Conservation (phyloP, 2,888 invertebrate species). For the Oscheius sp. region DNA sequence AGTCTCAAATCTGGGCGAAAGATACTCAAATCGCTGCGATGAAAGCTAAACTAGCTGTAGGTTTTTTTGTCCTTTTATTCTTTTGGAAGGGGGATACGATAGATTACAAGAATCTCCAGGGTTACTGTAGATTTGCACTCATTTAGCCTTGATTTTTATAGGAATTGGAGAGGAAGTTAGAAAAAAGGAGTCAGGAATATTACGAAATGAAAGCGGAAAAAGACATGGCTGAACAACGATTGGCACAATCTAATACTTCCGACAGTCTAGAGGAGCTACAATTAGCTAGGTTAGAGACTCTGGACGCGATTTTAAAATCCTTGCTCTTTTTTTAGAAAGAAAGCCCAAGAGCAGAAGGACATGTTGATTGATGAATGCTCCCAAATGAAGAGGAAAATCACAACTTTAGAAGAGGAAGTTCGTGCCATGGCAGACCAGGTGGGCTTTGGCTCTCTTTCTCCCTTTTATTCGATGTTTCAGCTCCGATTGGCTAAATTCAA, state of each 20-base stretch:
- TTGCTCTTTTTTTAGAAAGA: conserved; percentile 32
- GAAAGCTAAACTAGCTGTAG: conserved; percentile 36
- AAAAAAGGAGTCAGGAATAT: conserved; percentile 48
- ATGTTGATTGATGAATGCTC: conserved; percentile 44
- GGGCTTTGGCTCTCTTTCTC: not conserved
- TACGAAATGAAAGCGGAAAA: conserved; percentile 54
- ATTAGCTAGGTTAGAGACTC: conserved; percentile 36
- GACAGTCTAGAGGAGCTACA: conserved; percentile 48
- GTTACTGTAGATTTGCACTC: not conserved
- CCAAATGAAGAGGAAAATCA: conserved; percentile 38
- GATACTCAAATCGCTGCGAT: conserved; percentile 53
- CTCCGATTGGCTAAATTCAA: conserved; percentile 71
- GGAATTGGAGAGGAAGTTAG: conserved; percentile 49
- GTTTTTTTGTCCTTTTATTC: not conserved
- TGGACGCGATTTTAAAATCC: not conserved
- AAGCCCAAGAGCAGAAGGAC: conserved; percentile 45
- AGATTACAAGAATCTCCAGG: too few species aligned
- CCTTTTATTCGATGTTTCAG: conserved; percentile 56
- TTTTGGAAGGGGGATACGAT: too few species aligned
- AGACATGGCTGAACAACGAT: conserved; percentile 69
- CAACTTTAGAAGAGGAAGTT: conserved; percentile 48
- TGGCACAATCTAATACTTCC: conserved; percentile 30
- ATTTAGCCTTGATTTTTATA: too few species aligned
- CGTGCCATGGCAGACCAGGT: conserved; percentile 55
- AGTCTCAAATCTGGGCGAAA: conserved; percentile 52